Conservation (phyloP, 2,113 vertebrate genomes). For the Thamnaconus septentrionalis region DNA sequence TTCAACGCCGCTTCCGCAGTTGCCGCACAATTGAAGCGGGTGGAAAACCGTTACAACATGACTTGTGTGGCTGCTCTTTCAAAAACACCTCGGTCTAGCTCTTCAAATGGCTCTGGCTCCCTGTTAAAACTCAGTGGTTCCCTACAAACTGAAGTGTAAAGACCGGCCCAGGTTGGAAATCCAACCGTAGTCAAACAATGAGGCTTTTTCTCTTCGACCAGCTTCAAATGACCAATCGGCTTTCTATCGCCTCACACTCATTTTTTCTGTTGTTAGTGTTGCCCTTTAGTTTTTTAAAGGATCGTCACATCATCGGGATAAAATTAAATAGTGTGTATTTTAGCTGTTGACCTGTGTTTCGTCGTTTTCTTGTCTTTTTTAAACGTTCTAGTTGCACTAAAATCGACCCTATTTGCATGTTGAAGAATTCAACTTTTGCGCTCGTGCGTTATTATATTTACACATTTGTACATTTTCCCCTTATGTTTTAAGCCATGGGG, state of each 20-base stretch:
- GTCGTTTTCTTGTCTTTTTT: too few relatives aligned
- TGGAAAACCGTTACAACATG: neutral
- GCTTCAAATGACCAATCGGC: conserved; percentile 23
- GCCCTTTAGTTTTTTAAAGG: too few relatives aligned
- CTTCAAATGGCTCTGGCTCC: neutral
- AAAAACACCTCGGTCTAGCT: accelerated
- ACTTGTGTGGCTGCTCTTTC: neutral
- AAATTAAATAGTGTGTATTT: too few relatives aligned
- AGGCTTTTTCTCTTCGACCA: conserved; percentile 35
- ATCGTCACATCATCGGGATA: too few relatives aligned
- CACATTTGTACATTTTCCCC: too few relatives aligned
- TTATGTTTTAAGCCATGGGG: too few relatives aligned
- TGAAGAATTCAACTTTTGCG: too few relatives aligned
- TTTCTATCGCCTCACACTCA: neutral
- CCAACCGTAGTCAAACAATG: conserved; percentile 51
- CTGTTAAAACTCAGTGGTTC: conserved; percentile 18
- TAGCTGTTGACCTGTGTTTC: too few relatives aligned
- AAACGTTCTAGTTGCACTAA: too few relatives aligned
- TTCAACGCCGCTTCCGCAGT: conserved; percentile 57
- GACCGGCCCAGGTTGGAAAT: conserved; percentile 17
- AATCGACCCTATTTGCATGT: too few relatives aligned
- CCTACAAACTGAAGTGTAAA: conserved; percentile 2
- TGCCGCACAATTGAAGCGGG: conserved; percentile 5
- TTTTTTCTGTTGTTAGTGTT: neutral
- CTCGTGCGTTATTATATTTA: too few relatives aligned